These are phyloP conservation scores for Zaprionus vittiger DNA, from an alignment of 1,140 invertebrate genomes.

Conservation along the genomic window DNA sequence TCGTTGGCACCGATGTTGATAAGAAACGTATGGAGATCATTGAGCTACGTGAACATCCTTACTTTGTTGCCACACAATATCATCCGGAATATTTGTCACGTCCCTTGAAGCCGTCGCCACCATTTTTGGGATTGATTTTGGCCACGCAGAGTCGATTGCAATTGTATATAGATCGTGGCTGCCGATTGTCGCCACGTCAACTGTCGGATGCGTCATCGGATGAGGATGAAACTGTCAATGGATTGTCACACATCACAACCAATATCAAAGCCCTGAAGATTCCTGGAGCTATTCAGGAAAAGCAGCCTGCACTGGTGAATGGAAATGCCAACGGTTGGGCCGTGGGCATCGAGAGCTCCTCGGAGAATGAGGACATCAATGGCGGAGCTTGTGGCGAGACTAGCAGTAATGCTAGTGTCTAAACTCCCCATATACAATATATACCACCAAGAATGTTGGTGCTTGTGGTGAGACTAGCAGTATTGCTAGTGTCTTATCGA, in stretches of 20 bases:
- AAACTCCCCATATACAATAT: background rate
- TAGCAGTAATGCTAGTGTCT: slow-evolving; percentile 19
- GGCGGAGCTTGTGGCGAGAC: slow-evolving; percentile 50
- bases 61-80: slow-evolving; percentile 98
- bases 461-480: slow-evolving; percentile 27
- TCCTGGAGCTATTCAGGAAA: background rate
- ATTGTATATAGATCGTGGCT: slow-evolving; percentile 89
- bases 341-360: slow-evolving; percentile 2
- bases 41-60: slow-evolving; percentile 92
- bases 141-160: slow-evolving; percentile 92
- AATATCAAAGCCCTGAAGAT: slow-evolving; percentile 39
- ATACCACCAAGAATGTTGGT: slow-evolving; percentile 6
- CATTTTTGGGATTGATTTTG: slow-evolving; percentile 97
- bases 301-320: background rate
- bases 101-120: slow-evolving; percentile 96
- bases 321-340: slow-evolving; percentile 34
- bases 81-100: slow-evolving; percentile 99
- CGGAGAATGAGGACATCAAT: slow-evolving; percentile 17
- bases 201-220: slow-evolving; percentile 89
- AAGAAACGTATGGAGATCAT: slow-evolving; percentile 94
- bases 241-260: slow-evolving; percentile 29
- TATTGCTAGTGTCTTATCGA: slow-evolving; percentile 10
- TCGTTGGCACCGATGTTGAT: slow-evolving; percentile 93
- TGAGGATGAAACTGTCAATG: slow-evolving; percentile 76
- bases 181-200: slow-evolving; percentile 88